A percentile compares a stretch with the other conserved stretches of the same genome.
Conservation (phyloP, 2,888 invertebrate species). For the Sphaerophoria taeniata region DNA sequence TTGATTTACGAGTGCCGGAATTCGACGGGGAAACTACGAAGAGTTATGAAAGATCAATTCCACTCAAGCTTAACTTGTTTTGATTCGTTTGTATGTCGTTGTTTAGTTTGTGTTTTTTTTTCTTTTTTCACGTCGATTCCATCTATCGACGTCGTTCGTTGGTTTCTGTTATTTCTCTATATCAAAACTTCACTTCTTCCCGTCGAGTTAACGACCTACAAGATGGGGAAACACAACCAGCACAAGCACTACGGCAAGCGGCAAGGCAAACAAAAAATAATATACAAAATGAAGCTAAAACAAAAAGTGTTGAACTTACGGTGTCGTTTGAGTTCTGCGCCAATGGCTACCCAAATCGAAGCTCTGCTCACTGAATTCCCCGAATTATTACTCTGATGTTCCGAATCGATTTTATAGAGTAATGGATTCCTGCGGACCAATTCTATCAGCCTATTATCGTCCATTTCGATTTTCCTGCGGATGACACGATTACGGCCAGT, state of each 20-base stretch:
- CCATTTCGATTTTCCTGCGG: constrained; percentile 32
- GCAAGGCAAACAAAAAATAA: neutral
- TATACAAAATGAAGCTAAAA: neutral
- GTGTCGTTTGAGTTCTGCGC: constrained; percentile 38
- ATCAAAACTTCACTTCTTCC: neutral
- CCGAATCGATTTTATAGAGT: constrained; percentile 30
- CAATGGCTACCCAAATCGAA: constrained; percentile 42
- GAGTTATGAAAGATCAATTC: neutral
- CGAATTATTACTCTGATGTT: too few species aligned
- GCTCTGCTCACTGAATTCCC: constrained; percentile 14
- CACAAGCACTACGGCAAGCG: neutral
- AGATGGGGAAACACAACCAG: too few species aligned
- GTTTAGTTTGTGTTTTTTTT: neutral
- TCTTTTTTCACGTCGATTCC: neutral
- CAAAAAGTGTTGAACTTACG: constrained; percentile 19
- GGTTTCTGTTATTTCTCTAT: constrained; percentile 11
- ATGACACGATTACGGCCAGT: neutral
- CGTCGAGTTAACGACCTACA: neutral
- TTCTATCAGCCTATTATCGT: constrained; percentile 51
- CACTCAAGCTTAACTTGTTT: neutral
- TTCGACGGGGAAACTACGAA: neutral
- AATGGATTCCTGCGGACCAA: constrained; percentile 20
- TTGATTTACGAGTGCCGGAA: too few species aligned
- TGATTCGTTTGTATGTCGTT: neutral
- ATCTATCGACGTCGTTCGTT: too few species aligned